These are phyloP conservation scores for Sisyra nigra DNA, from an alignment of 2,888 invertebrate genomes.

Conservation along the genomic window DNA sequence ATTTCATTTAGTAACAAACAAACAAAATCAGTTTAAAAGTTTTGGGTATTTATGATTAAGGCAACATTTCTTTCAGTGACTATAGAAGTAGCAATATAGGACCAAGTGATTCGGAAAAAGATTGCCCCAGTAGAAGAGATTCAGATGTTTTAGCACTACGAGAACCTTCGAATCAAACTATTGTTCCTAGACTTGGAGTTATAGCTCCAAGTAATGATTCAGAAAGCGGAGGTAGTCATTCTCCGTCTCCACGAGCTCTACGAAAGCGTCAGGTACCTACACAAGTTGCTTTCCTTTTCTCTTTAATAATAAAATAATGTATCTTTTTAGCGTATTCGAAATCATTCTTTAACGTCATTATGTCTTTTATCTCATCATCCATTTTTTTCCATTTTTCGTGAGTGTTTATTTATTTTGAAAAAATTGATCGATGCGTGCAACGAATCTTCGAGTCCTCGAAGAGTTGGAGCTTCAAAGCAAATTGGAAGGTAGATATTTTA, in stretches of 20 bases:
- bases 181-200: conserved; percentile 42
- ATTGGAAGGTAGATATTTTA: conserved; percentile 47
- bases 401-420: conserved; percentile 90
- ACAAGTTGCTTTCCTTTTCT: conserved; percentile 1
- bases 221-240: conserved; percentile 76
- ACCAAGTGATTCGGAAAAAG: conserved; percentile 79
- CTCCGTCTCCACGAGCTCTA: conserved; percentile 70
- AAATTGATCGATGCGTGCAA: conserved; percentile 96
- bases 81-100: conserved; percentile 82
- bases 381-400: conserved; percentile 96
- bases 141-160: conserved; percentile 31
- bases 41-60: too few species aligned
- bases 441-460: conserved; percentile 76
- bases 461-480: conserved; percentile 79
- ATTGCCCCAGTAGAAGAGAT: conserved; percentile 58
- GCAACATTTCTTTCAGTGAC: conserved; percentile 47
- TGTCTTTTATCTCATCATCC: conserved; percentile 98
- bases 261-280: conserved; percentile 54
- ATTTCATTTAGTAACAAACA: too few species aligned
- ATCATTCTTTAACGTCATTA: conserved; percentile 89
- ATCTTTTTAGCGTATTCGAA: conserved; percentile 55
- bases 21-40: neutral
- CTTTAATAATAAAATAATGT: conserved; percentile 4
- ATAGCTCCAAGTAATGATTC: conserved; percentile 58
- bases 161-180: conserved; percentile 4